phyloP scores from a whole-genome alignment of 2,797 vertebrate species.

The Pelobates cultripes region DNA sequence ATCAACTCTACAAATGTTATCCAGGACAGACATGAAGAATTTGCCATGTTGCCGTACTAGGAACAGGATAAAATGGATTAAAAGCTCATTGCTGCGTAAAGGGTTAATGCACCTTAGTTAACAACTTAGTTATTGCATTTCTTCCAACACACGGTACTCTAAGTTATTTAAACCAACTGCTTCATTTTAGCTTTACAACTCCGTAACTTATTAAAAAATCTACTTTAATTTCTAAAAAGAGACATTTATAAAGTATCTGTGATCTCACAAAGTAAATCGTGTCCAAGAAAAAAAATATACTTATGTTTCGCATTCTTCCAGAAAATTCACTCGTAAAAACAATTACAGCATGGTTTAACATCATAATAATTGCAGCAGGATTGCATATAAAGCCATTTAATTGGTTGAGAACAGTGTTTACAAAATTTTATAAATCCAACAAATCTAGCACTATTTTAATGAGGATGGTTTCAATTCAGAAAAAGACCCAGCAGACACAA shows the following conservation, averaged over 20 bases:
- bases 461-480: neutral
- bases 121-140: too few species aligned
- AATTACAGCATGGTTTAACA: conserved; percentile 17
- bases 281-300: neutral
- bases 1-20: too few species aligned
- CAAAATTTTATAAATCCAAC: conserved; percentile 20
- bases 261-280: neutral
- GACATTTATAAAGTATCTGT: neutral
- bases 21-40: too few species aligned
- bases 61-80: too few species aligned
- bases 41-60: too few species aligned
- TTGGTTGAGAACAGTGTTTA: conserved; percentile 22
- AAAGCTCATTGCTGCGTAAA: too few species aligned
- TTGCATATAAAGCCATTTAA: conserved; percentile 33
- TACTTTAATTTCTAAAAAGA: neutral
- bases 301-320: conserved; percentile 21
- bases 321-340: conserved; percentile 24
- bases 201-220: neutral
- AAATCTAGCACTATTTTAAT: conserved; percentile 12
- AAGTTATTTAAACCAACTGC: neutral
- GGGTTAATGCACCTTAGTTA: too few species aligned
- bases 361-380: conserved; percentile 29
- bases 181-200: neutral
- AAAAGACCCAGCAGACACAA: conserved; percentile 8
- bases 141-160: too few species aligned